phyloP scores from a whole-genome alignment of 2,113 vertebrate genomes.

The Eulemur macaco region DNA sequence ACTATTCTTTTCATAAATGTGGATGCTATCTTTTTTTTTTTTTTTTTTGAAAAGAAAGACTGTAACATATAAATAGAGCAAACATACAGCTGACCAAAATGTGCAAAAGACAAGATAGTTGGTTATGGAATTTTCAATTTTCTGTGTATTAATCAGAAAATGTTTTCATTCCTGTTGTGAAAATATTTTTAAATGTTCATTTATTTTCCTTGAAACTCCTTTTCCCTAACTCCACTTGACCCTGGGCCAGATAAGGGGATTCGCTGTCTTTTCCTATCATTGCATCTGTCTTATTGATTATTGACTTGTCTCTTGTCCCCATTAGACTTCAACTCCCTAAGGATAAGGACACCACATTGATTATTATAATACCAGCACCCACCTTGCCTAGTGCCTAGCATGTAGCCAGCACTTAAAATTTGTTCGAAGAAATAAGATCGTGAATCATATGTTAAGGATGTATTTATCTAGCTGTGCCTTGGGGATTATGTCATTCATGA shows the following conservation, averaged over 20 bases:
- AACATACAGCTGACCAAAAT: background rate
- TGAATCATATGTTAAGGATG: conserved; percentile 29
- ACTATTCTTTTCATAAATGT: conserved; percentile 4
- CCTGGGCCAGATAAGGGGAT: background rate
- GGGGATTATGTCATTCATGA: background rate
- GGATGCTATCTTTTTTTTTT: background rate
- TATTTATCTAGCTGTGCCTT: background rate
- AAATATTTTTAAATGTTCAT: conserved; percentile 22
- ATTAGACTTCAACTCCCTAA: conserved; percentile 14
- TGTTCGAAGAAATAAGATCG: background rate
- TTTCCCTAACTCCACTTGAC: background rate
- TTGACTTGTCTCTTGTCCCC: background rate
- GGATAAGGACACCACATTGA: background rate
- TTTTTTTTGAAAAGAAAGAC: background rate
- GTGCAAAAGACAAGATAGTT: background rate
- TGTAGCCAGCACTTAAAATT: background rate
- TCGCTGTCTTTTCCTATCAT: background rate
- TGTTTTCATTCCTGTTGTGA: background rate
- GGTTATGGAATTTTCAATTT: background rate
- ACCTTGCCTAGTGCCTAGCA: background rate
- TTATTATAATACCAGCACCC: background rate
- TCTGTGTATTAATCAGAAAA: background rate
- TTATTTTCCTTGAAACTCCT: conserved; percentile 4
- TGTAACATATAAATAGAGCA: background rate
- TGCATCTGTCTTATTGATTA: background rate